Percentiles rank a stretch among this genome's conserved stretches.
phyloP scores from a whole-genome alignment of 2,888 invertebrate genomes.

The Choreutis nemorana region DNA sequence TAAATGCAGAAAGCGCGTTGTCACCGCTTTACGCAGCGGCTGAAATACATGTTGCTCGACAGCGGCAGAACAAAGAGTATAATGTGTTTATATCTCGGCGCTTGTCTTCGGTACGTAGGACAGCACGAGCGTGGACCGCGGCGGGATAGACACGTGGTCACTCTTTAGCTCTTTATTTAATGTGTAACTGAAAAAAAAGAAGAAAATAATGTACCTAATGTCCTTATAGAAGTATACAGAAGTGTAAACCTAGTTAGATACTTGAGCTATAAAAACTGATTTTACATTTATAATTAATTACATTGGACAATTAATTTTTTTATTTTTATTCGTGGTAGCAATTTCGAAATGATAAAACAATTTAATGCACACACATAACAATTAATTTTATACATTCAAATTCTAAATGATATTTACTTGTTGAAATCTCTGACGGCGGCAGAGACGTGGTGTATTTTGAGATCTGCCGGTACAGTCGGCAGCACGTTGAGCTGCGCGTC shows the following conservation, averaged over 20 bases:
- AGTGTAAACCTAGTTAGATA: constrained; percentile 5
- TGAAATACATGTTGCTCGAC: constrained; percentile 3
- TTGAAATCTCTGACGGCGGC: constrained; percentile 41
- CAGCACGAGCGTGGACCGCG: constrained; percentile 70
- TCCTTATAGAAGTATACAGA: too few relatives aligned
- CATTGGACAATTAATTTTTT: constrained; percentile 4
- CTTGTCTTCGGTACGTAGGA: constrained; percentile 70
- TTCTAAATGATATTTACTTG: constrained; percentile 49
- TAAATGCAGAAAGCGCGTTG: constrained; percentile 24
- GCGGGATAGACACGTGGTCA: constrained; percentile 64
- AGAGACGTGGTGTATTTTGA: constrained; percentile 66
- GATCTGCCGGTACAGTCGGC: constrained; percentile 59
- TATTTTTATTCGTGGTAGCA: too few relatives aligned
- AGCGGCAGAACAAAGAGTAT: too few relatives aligned
- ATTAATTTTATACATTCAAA: too few relatives aligned
- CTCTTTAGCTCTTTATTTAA: constrained; percentile 37
- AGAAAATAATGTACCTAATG: neutral
- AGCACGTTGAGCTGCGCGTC: constrained; percentile 64
- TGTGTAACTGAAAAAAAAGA: constrained; percentile 61
- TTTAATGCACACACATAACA: too few relatives aligned
- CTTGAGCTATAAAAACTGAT: constrained; percentile 2
- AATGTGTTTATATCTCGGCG: constrained; percentile 24
- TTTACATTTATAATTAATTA: constrained; percentile 1
- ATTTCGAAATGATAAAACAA: too few relatives aligned
- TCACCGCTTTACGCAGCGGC: constrained; percentile 13